These are phyloP conservation scores for Scytalopus superciliaris DNA, from an alignment of 2,113 vertebrate species.

Conservation along the genomic window DNA sequence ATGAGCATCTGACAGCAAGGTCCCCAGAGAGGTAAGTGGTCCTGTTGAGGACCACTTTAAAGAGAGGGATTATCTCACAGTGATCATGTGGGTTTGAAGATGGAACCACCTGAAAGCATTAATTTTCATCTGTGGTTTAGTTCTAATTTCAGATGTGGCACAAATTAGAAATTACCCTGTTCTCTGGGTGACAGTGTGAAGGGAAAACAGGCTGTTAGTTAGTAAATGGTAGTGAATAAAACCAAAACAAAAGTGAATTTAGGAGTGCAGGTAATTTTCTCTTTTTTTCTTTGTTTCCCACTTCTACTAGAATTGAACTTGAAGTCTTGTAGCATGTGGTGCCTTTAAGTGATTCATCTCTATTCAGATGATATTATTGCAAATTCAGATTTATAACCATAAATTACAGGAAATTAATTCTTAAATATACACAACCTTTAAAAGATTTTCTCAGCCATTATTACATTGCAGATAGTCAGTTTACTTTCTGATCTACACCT, in stretches of 20 bases:
- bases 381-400: conserved; percentile 26
- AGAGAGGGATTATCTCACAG: neutral
- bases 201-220: neutral
- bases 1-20: neutral
- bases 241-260: neutral
- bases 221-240: neutral
- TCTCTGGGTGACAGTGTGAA: neutral
- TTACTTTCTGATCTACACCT: neutral
- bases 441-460: conserved; percentile 8
- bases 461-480: neutral
- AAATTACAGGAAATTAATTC: neutral
- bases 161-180: neutral
- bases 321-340: neutral
- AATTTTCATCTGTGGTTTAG: neutral
- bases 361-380: neutral
- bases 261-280: neutral
- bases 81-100: accelerated
- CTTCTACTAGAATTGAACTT: neutral
- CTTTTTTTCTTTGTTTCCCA: neutral
- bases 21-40: no score
- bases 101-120: neutral
- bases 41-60: neutral
- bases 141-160: neutral
- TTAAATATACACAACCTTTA: neutral
- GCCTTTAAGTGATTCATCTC: neutral